A percentile compares a stretch with the other conserved stretches of the same genome.
phyloP scores from a whole-genome alignment of 2,113 vertebrate genomes.

The Nothoprocta perdicaria region DNA sequence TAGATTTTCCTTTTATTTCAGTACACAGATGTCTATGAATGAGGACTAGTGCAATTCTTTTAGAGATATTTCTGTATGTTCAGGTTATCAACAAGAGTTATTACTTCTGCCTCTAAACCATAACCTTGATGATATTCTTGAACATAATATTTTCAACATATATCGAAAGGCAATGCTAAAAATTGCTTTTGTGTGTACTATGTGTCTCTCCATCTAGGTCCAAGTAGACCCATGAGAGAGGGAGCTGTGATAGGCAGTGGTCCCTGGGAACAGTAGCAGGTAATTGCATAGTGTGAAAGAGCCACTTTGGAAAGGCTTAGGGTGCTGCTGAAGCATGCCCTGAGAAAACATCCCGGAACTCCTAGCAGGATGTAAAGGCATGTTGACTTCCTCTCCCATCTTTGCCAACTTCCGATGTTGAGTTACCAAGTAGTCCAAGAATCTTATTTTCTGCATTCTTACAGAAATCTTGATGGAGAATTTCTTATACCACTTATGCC shows the following conservation, averaged over 20 bases:
- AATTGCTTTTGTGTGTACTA: accelerated
- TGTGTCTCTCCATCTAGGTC: neutral
- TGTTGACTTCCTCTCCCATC: neutral
- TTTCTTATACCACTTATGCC: neutral
- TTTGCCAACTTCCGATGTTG: neutral
- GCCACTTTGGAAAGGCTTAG: neutral
- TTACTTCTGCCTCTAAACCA: neutral
- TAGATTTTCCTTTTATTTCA: neutral
- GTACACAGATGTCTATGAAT: neutral
- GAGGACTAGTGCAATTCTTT: neutral
- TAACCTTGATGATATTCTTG: neutral
- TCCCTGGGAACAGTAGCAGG: neutral
- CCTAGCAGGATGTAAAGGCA: neutral
- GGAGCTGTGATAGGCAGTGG: neutral
- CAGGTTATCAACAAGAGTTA: neutral
- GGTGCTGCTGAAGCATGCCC: neutral
- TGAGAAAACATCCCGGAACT: no score
- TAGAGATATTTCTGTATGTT: neutral
- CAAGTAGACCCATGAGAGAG: neutral
- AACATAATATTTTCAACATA: neutral
- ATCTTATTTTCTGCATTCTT: neutral
- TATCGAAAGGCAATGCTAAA: neutral
- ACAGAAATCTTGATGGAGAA: neutral
- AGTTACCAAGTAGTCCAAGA: neutral
- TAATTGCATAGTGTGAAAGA: neutral